A percentile compares a stretch with the other conserved stretches of the same genome.
Evolutionary conservation across 2,888 invertebrate genomes (phyloP).

Genomic region (Clepsis dumicolana): DNA sequence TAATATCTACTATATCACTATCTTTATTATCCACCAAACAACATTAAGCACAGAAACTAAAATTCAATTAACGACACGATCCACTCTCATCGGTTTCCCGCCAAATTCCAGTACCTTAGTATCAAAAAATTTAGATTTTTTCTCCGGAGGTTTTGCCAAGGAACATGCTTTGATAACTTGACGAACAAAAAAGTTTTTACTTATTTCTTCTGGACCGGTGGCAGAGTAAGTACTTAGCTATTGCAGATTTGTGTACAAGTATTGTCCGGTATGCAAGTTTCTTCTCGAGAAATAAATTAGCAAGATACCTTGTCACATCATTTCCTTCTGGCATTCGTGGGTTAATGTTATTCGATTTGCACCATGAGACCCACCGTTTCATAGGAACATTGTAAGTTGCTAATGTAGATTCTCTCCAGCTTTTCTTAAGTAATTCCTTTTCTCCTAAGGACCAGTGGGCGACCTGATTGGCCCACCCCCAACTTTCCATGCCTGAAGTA

Average conservation of each 20-base stretch:
- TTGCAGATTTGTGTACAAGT: conserved; percentile 41
- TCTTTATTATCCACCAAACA: too few relatives aligned
- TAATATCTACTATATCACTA: too few relatives aligned
- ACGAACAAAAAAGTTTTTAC: conserved; percentile 19
- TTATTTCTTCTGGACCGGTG: not conserved
- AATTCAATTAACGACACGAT: too few relatives aligned
- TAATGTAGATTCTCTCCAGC: conserved; percentile 11
- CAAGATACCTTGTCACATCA: conserved; percentile 36
- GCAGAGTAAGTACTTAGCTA: conserved; percentile 27
- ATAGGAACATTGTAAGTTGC: not conserved
- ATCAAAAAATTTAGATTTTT: not conserved
- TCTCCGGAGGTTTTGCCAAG: conserved; percentile 16
- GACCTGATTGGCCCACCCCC: conserved; percentile 6
- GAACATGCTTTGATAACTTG: conserved; percentile 36
- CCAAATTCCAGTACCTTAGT: too few relatives aligned
- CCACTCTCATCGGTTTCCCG: too few relatives aligned
- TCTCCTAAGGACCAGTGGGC: not conserved
- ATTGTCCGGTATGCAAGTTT: conserved; percentile 35
- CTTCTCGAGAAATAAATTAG: conserved; percentile 9
- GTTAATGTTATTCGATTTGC: not conserved
- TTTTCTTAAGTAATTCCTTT: not conserved
- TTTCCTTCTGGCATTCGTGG: conserved; percentile 18
- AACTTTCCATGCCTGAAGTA: conserved; percentile 5
- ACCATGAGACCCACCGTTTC: not conserved
- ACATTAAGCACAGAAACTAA: too few relatives aligned